phyloP scores from a whole-genome alignment of 2,797 vertebrate species.

The Chelonia mydas region DNA sequence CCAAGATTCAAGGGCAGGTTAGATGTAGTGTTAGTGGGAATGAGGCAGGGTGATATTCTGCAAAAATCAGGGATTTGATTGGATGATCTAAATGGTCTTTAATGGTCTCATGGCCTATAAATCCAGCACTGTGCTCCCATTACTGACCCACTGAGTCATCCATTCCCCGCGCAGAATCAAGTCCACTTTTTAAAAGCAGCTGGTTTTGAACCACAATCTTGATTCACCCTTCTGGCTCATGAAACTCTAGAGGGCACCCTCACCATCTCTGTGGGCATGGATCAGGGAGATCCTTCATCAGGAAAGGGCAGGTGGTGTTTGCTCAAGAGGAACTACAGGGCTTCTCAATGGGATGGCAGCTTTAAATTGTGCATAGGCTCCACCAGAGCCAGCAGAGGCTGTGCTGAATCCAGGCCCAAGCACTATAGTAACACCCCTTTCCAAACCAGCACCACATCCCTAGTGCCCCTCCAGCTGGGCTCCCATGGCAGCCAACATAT shows the following conservation, averaged over 20 bases:
- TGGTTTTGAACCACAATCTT: background rate
- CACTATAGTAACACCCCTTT: background rate
- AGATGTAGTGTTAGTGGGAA: background rate
- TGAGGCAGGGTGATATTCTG: background rate
- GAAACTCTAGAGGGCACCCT: background rate
- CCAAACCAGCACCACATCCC: no score
- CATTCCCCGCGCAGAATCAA: background rate
- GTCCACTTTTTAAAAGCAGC: background rate
- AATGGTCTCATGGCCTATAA: background rate
- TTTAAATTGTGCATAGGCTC: background rate
- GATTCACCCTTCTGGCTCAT: background rate
- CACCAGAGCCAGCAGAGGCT: background rate
- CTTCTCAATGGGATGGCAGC: background rate
- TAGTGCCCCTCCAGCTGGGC: background rate
- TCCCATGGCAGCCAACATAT: background rate
- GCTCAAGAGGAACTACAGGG: background rate
- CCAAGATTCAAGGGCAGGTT: background rate
- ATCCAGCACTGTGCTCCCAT: background rate
- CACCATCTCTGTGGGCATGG: background rate
- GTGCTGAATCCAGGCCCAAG: background rate
- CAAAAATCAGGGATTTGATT: slow-evolving; percentile 2
- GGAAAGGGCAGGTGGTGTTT: background rate
- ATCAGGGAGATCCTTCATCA: background rate
- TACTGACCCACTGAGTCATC: background rate
- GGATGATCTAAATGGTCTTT: background rate